Conservation (phyloP, 2,888 invertebrate species). For the Elegia similella region DNA sequence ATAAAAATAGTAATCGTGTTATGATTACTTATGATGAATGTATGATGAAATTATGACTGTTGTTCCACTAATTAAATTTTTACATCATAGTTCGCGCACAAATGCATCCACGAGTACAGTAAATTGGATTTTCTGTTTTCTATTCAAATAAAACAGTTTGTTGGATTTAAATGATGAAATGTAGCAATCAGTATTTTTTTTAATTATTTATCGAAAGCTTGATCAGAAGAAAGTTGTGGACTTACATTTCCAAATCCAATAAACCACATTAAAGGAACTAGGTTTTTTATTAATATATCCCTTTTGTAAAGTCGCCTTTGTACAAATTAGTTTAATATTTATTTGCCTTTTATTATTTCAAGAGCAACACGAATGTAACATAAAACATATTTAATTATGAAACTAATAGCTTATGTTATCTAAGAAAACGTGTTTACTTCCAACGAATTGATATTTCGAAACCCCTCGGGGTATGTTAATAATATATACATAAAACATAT, state of each 20-base stretch:
- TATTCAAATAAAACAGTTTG: not conserved
- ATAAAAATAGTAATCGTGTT: too few species aligned
- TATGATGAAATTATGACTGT: not conserved
- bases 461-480: constrained; percentile 33
- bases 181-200: too few species aligned
- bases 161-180: not conserved
- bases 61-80: not conserved
- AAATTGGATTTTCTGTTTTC: not conserved
- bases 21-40: too few species aligned
- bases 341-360: not conserved
- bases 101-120: not conserved
- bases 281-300: too few species aligned
- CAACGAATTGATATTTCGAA: not conserved
- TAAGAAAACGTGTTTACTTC: not conserved
- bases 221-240: too few species aligned
- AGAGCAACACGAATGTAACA: not conserved
- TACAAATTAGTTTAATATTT: too few species aligned
- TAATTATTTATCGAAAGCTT: too few species aligned
- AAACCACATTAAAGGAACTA: not conserved
- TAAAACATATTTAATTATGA: not conserved
- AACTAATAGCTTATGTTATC: not conserved
- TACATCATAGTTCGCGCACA: not conserved
- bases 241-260: not conserved
- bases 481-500: constrained; percentile 45
- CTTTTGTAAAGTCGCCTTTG: too few species aligned